Evolutionary conservation across 1,140 invertebrate species (phyloP).

Genomic region (Megalopta genalis): DNA sequence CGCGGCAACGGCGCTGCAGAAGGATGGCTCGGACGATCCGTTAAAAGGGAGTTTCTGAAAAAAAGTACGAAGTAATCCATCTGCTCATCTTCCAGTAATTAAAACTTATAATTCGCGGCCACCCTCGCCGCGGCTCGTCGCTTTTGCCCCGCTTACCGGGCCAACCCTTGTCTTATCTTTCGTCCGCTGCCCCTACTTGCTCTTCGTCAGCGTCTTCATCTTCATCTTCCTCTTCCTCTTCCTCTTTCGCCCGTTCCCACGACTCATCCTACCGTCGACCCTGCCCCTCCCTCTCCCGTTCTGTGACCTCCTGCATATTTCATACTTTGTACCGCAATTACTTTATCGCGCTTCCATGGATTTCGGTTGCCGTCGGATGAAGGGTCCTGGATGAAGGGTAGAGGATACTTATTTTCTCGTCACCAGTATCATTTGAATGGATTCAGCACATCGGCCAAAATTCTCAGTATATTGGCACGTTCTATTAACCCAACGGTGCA

Average conservation of each 20-base stretch:
- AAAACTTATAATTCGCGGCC: conserved; percentile 74
- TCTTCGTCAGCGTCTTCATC: conserved; percentile 36
- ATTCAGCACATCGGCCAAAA: conserved; percentile 19
- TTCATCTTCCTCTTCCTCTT: conserved; percentile 52
- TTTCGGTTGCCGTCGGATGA: conserved; percentile 45
- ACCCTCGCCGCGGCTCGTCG: conserved; percentile 12
- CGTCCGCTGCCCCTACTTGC: conserved; percentile 23
- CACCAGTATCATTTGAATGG: conserved; percentile 40
- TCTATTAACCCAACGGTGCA: too few relatives aligned
- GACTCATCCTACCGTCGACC: conserved; percentile 7
- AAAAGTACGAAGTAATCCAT: conserved; percentile 70
- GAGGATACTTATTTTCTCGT: conserved; percentile 63
- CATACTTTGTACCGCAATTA: conserved; percentile 68
- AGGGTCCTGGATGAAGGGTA: conserved; percentile 33
- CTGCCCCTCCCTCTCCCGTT: neutral
- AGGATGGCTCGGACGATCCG: conserved; percentile 25
- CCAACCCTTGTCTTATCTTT: conserved; percentile 41
- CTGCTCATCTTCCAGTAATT: conserved; percentile 73
- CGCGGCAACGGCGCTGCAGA: neutral
- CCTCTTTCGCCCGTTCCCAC: conserved; percentile 30
- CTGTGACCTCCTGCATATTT: conserved; percentile 71
- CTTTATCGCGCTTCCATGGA: conserved; percentile 67
- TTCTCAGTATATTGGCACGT: too few relatives aligned
- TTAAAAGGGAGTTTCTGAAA: conserved; percentile 57
- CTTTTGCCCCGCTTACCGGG: conserved; percentile 5